Evolutionary conservation across 2,888 invertebrate species (phyloP), one percentile per base, ranked within the genome.

Genomic region (Sminthurinus aureus): DNA sequence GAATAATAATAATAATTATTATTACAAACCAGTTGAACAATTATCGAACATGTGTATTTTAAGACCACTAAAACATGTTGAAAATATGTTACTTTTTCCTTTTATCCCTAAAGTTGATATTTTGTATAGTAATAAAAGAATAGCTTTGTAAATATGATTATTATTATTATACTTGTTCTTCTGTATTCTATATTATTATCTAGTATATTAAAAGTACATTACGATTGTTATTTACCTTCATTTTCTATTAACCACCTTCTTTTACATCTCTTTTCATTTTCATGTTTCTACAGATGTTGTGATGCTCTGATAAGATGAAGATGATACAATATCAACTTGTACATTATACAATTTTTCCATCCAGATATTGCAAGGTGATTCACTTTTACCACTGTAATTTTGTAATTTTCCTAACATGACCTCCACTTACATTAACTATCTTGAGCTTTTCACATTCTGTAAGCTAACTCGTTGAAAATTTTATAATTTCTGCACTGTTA

Each of bases 301-400:
- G 64, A 64, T 64, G 64, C 3, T 4, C 64, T 2, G n/a, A 64
- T 18, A 15, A 64, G 64, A 18, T 18, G n/a, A 64, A 64, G 15
- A 64, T n/a, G n/a, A 64, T 64, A 15, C n/a, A 64, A 18, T 64
- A 64, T 64, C n/a, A 64, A n/a, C n/a, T 22, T 20, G 1, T 69
- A 9, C 20, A 69, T 69, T n/a, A 22, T 22, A n/a, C 9, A 22
- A 22, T 22, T 71, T 71, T 22, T 71, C 1, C 58, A 58, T 58
- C 58, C 58, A 69, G 22, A 69, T 71, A 24, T 71, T 26, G 71
- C 71, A 71, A 71, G 71, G 71, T 26, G 71, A 71, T 71, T 71
- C 71, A 71, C 71, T 71, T 71, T 71, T 26, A 26, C 12, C 13
- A 22, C 0, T 71, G 6, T 71, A 58, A 58, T 71, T 20, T 22